Base-by-base conservation (phyloP, 2,888 invertebrate genomes). In the Empis stercorea region DNA sequence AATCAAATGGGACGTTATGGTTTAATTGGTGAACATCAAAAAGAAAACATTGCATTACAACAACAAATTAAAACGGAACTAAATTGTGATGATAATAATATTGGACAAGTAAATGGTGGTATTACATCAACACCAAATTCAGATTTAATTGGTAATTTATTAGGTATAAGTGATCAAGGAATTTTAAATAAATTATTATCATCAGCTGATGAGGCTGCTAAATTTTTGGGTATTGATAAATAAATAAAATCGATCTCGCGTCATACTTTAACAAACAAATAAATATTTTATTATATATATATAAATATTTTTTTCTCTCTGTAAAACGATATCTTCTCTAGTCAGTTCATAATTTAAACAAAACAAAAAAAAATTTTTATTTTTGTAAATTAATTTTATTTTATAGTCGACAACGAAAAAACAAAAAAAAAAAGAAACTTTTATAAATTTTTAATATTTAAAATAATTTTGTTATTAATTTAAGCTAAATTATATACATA, bases 71-170 rank as follows among this genome's bases (percentile, higher is more conserved):
- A 47, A 47, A 13, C 43, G 6, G 52, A 51, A 30, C 36, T 27
- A 14, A 44, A 52, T 43, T 36, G n/a, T 14, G 43, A n/a, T 10
- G 1, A 15, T 10, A 17, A 11, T 30, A 16, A 41, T 30, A 7
- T n/a, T 5, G 11, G 5, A 6, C 1, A 5, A 23, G 3, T 3
- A 9, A 30, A 15, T 7, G 30, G 39, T 13, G 11, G 10, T 45
- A 45, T 14, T 34, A 46, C n/a, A 17, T 36, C 50, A 14, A 38
- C 51, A 1, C 41, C 52, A 40, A 74, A 76, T 44, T 75, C 78
- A 50, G 89, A 91, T 64, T 75, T 94, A 48, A 89, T 94, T 56
- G 89, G 91, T 10, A 91, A 92, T 66, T 74, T 94, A 2, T 72
- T 94, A 15, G 93, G 92, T 0, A 87, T 94, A 51, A 80, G 85